Conservation (phyloP, 2,797 vertebrate genomes). For the Setipinna tenuifilis region DNA sequence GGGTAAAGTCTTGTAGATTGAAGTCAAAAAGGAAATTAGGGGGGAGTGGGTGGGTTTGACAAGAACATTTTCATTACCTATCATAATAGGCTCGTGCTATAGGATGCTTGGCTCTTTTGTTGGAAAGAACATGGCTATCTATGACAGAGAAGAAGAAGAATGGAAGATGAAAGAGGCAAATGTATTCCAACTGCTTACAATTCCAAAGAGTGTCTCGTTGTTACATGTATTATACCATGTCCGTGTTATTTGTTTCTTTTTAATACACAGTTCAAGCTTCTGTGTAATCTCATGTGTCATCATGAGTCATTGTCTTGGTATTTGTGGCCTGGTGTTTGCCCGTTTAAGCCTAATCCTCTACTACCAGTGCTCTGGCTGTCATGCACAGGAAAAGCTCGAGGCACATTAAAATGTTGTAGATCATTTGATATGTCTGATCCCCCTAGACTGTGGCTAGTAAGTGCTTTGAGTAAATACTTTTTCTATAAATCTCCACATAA, state of each 20-base stretch:
- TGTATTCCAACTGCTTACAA: not conserved
- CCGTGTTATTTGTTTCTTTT: not conserved
- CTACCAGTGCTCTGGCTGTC: not conserved
- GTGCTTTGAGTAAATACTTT: constrained; percentile 18
- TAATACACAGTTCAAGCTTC: not conserved
- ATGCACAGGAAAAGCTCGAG: not conserved
- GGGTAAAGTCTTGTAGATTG: constrained; percentile 31
- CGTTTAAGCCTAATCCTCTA: not conserved
- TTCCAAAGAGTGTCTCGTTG: not conserved
- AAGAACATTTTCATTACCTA: constrained; percentile 24
- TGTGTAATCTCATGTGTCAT: not conserved
- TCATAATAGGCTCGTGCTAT: not conserved
- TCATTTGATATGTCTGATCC: not conserved
- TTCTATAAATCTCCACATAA: constrained; percentile 61
- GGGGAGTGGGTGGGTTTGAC: not conserved
- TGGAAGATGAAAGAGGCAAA: not conserved
- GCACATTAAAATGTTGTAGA: constrained; percentile 15
- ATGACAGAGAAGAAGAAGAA: too few species aligned
- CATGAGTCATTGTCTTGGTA: not conserved
- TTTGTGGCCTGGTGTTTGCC: not conserved
- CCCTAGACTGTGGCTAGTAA: not conserved
- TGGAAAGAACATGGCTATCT: not conserved
- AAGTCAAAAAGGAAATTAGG: constrained; percentile 7
- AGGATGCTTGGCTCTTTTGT: not conserved
- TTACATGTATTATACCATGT: not conserved